Conservation (phyloP, 2,888 invertebrate genomes). For the Phortica magna region DNA sequence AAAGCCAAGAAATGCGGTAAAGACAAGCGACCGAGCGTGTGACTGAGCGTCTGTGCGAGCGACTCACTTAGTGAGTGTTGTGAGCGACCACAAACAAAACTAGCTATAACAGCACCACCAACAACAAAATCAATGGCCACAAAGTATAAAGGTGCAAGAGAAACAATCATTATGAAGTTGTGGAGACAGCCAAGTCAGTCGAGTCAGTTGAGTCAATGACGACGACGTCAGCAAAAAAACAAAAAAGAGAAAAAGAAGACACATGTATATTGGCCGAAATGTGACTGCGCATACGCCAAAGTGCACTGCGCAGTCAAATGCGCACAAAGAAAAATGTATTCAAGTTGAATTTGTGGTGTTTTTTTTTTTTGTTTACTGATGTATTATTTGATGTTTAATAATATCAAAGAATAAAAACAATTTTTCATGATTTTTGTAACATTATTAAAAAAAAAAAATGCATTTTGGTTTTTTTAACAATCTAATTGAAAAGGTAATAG, state of each 20-base stretch:
- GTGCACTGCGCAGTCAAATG: conserved; percentile 3
- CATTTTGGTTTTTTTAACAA: background rate
- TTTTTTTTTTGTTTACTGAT: background rate
- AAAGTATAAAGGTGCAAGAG: background rate
- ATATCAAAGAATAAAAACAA: no score
- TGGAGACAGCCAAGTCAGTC: conserved; percentile 5
- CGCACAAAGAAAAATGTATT: background rate
- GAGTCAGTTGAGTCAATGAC: conserved; percentile 1
- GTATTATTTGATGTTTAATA: background rate
- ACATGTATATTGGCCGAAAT: conserved; percentile 10
- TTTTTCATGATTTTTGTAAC: background rate
- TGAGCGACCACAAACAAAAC: background rate
- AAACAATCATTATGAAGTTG: conserved; percentile 24
- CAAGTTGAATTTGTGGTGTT: conserved; percentile 7
- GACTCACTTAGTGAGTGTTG: background rate
- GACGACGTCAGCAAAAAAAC: background rate
- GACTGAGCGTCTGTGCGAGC: conserved; percentile 28
- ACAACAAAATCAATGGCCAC: conserved; percentile 38
- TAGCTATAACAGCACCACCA: conserved; percentile 27
- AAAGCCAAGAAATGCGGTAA: conserved; percentile 21
- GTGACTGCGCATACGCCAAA: background rate
- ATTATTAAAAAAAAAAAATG: background rate
- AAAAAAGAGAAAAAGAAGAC: conserved; percentile 20
- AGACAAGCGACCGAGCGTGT: conserved; percentile 32
- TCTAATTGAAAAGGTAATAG: no score